Percentiles rank a stretch among this genome's conserved stretches.
Evolutionary conservation across 2,797 vertebrate genomes (phyloP).

Genomic region (Lacerta bilineata): DNA sequence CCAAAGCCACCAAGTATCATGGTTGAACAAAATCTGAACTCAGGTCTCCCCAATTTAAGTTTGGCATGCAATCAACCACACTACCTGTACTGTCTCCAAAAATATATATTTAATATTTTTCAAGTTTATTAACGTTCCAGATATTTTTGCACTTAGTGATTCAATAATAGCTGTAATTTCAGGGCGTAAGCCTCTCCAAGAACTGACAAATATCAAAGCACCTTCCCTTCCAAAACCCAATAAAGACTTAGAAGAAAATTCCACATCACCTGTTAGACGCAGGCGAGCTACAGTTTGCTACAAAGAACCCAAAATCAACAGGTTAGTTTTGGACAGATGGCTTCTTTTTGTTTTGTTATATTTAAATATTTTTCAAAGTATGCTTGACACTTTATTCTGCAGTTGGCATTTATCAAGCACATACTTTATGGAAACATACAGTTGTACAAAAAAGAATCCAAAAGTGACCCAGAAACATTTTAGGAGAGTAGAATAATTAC

Average conservation of each 20-base stretch:
- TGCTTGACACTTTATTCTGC: neutral
- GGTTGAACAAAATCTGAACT: neutral
- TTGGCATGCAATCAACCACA: neutral
- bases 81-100: neutral
- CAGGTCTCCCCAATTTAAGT: neutral
- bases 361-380: rapidly evolving
- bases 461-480: neutral
- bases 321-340: slow-evolving; percentile 47
- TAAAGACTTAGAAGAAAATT: slow-evolving; percentile 49
- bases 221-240: slow-evolving; percentile 46
- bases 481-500: neutral
- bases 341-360: neutral
- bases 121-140: slow-evolving; percentile 30
- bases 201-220: slow-evolving; percentile 72
- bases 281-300: slow-evolving; percentile 63
- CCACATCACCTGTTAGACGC: slow-evolving; percentile 52
- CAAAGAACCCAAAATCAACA: slow-evolving; percentile 73
- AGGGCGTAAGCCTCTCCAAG: slow-evolving; percentile 74
- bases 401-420: neutral
- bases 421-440: neutral
- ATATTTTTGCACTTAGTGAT: slow-evolving; percentile 43
- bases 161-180: slow-evolving; percentile 56
- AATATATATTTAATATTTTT: slow-evolving; percentile 36
- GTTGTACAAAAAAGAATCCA: neutral
- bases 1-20: neutral